Percentiles rank a stretch among this genome's conserved stretches.
Evolutionary conservation across 2,888 invertebrate species (phyloP).

Genomic region (Cryptocheilus praepositus): DNA sequence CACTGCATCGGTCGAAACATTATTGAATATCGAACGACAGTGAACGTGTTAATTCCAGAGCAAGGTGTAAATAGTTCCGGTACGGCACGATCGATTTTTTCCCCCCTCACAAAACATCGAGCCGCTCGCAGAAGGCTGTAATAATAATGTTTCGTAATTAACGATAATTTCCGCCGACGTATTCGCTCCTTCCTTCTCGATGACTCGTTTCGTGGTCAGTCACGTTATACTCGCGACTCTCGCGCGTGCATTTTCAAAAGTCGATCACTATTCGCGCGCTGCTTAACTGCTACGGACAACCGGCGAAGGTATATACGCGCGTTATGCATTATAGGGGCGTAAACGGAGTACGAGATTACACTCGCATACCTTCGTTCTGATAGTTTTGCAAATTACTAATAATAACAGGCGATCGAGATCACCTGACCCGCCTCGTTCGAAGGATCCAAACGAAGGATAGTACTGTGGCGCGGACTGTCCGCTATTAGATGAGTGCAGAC

Average conservation of each 20-base stretch:
- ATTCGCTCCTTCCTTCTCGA: neutral
- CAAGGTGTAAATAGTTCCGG: too few relatives aligned
- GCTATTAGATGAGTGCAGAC: constrained; percentile 9
- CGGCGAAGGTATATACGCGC: neutral
- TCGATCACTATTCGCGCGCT: constrained; percentile 18
- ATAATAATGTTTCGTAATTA: neutral
- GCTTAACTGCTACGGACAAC: constrained; percentile 15
- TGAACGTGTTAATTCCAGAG: too few relatives aligned
- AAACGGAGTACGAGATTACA: constrained; percentile 25
- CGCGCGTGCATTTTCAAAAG: constrained; percentile 15
- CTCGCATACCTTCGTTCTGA: constrained; percentile 26
- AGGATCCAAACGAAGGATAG: too few relatives aligned
- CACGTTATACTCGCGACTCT: constrained; percentile 8
- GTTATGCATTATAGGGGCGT: constrained; percentile 29
- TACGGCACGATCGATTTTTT: too few relatives aligned
- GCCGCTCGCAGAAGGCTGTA: too few relatives aligned
- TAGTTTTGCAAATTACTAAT: constrained; percentile 35
- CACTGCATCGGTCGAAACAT: too few relatives aligned
- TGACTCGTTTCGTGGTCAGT: neutral
- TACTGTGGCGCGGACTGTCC: too few relatives aligned
- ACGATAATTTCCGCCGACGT: neutral
- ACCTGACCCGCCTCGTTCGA: constrained; percentile 15
- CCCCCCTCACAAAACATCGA: too few relatives aligned
- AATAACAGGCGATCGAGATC: constrained; percentile 13
- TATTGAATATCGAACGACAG: too few relatives aligned